Evolutionary conservation across 2,113 vertebrate genomes (phyloP), one percentile per base, ranked within the genome.

Genomic region (Apteryx mantelli): DNA sequence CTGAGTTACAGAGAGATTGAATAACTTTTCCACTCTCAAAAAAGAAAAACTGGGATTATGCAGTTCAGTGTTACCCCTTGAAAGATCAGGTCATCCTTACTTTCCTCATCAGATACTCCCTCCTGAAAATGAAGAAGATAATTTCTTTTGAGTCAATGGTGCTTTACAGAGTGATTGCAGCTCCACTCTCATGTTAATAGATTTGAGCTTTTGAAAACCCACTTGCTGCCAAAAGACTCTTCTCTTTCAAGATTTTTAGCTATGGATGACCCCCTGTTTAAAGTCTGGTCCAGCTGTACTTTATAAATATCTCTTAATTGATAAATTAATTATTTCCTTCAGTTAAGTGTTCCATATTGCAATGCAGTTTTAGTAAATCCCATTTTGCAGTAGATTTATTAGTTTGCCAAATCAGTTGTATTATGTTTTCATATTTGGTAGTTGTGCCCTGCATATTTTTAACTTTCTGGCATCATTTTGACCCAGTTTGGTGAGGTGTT

Each of bases 321-420:
- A 95, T 91, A 77, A 84, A 95, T 90, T 60, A 91, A 95, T 93
- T 90, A 58, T 95, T 97, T 97, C 82, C 86, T 94, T 81, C 34
- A 77, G 50, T 75, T 93, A 78, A 88, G 13, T 30, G 77, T 9
- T 89, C 66, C 28, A 12, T 48, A 82, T 91, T 77, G 5, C 52
- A 64, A 16, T 64, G 55, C 12, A 42, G 68, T 81, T 16, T 90
- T 88, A 70, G 32, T 65, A 91, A 90, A 90, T 74, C 44, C 25
- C 30, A 34, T 70, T 91, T 83, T 86, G 17, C 66, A 78, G 63
- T 36, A 36, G 46, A 52, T 2, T 4, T 56, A 19, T 14, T 53
- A 70, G 32, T 80, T 85, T 82, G 66, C 44, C 40, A 87, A 60
- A 81, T 48, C 0, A 0, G 3, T 71, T 88, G 14, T 76, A 25